phyloP scores from a whole-genome alignment of 2,797 vertebrate genomes.

The Sibirionetta formosa region DNA sequence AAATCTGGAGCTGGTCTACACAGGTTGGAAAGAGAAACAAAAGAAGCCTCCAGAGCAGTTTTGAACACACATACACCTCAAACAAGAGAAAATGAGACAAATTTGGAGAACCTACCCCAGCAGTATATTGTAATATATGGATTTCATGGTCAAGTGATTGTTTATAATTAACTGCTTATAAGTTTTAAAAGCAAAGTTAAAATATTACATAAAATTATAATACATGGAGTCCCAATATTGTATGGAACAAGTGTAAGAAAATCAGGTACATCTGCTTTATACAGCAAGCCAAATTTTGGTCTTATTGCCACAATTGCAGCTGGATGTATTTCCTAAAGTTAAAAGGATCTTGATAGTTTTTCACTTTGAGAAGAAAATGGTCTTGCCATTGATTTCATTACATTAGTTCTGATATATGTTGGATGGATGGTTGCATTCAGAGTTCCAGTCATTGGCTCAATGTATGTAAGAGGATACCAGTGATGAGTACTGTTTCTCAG shows the following conservation, averaged over 20 bases:
- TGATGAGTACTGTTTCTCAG: too few species aligned
- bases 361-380: not conserved
- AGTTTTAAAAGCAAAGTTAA: not conserved
- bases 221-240: not conserved
- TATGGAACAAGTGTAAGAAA: not conserved
- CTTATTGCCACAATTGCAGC: not conserved
- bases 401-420: not conserved
- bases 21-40: not conserved
- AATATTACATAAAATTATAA: not conserved
- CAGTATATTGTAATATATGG: not conserved
- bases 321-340: not conserved
- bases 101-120: not conserved
- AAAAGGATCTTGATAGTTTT: not conserved
- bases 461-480: too few species aligned
- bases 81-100: not conserved
- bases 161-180: not conserved
- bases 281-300: not conserved
- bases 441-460: too few species aligned
- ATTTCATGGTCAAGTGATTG: not conserved
- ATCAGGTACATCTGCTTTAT: not conserved
- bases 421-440: too few species aligned
- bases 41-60: not conserved
- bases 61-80: not conserved
- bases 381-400: not conserved
- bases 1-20: not conserved